A percentile compares a stretch with the other conserved stretches of the same genome.
Evolutionary conservation across 2,797 vertebrate species (phyloP).

Genomic region (Acrossocheilus wenchowensis): DNA sequence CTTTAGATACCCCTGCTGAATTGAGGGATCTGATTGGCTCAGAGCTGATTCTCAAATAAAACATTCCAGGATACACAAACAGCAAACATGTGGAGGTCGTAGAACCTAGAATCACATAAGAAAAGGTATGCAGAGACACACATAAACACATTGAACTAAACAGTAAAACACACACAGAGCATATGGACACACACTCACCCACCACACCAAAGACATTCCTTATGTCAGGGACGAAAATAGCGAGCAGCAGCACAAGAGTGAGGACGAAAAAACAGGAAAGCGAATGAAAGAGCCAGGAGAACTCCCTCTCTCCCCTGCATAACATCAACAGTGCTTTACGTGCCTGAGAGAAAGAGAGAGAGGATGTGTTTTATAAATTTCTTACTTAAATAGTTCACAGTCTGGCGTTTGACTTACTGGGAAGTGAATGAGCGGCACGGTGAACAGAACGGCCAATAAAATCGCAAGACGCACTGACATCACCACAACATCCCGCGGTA

Average conservation of each 20-base stretch:
- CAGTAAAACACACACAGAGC: not conserved
- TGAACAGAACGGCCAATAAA: conserved; percentile 87
- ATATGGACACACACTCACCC: conserved; percentile 56
- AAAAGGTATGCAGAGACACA: conserved; percentile 5
- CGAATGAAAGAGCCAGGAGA: conserved; percentile 85
- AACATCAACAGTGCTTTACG: conserved; percentile 87
- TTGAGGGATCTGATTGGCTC: conserved; percentile 81
- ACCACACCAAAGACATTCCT: conserved; percentile 90
- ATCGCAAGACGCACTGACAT: conserved; percentile 86
- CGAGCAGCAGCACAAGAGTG: conserved; percentile 82
- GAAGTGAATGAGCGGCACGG: conserved; percentile 94
- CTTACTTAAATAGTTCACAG: not conserved
- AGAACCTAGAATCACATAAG: conserved; percentile 64
- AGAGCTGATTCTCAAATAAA: conserved; percentile 89
- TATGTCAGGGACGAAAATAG: conserved; percentile 92
- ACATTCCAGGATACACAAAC: conserved; percentile 92
- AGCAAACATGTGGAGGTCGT: conserved; percentile 92
- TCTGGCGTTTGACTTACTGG: conserved; percentile 83
- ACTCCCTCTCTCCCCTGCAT: conserved; percentile 77
- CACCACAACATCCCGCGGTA: conserved; percentile 84
- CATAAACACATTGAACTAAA: not conserved
- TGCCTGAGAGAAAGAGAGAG: conserved; percentile 74
- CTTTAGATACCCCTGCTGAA: conserved; percentile 84
- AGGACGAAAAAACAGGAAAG: conserved; percentile 82
- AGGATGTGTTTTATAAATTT: not conserved